Conservation (phyloP, 2,888 invertebrate genomes). For the Perdita meconis region DNA sequence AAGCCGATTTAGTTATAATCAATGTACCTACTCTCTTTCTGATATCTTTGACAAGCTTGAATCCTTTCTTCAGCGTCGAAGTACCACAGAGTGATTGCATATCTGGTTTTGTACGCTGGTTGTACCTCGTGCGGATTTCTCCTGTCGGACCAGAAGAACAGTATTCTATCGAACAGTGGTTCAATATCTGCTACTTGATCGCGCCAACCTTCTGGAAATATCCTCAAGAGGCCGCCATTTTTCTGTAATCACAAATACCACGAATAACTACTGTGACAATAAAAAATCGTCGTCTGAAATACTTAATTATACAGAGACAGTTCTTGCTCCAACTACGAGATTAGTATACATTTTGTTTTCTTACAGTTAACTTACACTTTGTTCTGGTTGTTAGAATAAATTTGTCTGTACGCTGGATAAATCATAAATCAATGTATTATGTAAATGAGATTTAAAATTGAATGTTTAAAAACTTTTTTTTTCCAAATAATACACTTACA, state of each 20-base stretch:
- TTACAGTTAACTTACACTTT: too few species aligned
- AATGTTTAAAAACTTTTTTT: too few species aligned
- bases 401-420: too few species aligned
- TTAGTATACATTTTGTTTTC: too few species aligned
- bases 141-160: conserved; percentile 99
- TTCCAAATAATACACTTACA: too few species aligned
- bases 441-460: too few species aligned
- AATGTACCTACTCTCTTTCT: conserved; percentile 84
- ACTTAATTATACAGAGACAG: too few species aligned
- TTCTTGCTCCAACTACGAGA: too few species aligned
- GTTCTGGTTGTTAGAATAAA: too few species aligned
- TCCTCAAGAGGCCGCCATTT: conserved; percentile 94
- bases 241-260: conserved; percentile 76
- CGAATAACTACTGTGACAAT: not conserved
- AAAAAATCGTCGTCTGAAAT: not conserved
- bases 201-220: conserved; percentile 94
- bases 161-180: conserved; percentile 95
- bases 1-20: conserved; percentile 6
- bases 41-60: conserved; percentile 88
- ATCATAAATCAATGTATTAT: too few species aligned
- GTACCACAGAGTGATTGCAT: conserved; percentile 97
- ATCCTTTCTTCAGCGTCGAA: conserved; percentile 94
- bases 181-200: conserved; percentile 95
- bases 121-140: conserved; percentile 99
- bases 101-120: conserved; percentile 94